Base-by-base conservation (phyloP, 2,113 vertebrate species). In the Rynchops niger region DNA sequence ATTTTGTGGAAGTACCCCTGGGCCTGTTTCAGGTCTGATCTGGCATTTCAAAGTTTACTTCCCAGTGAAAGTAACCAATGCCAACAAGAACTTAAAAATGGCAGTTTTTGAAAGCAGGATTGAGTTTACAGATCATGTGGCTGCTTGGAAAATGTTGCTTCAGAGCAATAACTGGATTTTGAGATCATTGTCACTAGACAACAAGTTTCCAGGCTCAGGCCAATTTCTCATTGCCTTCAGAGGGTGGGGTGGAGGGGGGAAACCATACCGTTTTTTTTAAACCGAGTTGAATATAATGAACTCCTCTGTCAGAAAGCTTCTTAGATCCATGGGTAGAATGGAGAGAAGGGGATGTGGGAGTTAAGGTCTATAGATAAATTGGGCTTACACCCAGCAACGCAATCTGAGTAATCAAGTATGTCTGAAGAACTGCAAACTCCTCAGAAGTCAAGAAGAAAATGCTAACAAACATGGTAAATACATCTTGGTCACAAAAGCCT, bases 391-490 rank as follows among this genome's bases (percentile, higher is more conserved):
- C 56, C 61, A 88, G 79, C 42, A 45, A 47, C 1, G 5, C 49
- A 59, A 12, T 65, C 62, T 90, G 58, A 72, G 56, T 89, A 89
- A 78, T 91, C 87, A 82, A 82, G 36, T 42, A 38, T 82, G 66
- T 77, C 76, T n/a, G 12, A 84, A 86, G 86, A 93, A 58, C 77
- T 91, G 67, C 74, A 86, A 6, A 63, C 78, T 90, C 50, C 55
- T 92, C 74, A n/a, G 45, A 82, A 90, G 56, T 95, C 86, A 89
- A 70, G 90, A 83, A 66, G 58, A 59, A 97, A 95, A 93, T 76
- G 82, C 65, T 78, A 83, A 80, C 32, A 86, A 84, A 69, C 15
- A 10, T 18, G 32, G 43, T 66, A 86, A 95, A 95, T 81, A 72
- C 61, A 62, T 69, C 56, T 59, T 93, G 91, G 93, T 90, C 92